phyloP scores from a whole-genome alignment of 2,888 invertebrate species.

The Torymus texanus region DNA sequence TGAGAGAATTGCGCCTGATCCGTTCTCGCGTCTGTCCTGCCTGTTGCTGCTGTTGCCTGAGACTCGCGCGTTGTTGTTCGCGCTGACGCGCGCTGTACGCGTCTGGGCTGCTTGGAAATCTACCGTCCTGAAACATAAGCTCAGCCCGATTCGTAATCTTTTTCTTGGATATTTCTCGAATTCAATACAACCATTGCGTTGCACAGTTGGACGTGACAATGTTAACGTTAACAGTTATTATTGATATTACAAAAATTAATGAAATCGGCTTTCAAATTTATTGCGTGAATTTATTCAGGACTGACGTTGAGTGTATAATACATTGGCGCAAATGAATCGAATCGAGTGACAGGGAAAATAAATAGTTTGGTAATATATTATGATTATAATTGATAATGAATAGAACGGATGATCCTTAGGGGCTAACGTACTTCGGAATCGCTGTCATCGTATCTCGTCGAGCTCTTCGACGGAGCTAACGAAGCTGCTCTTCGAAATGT shows the following conservation, averaged over 20 bases:
- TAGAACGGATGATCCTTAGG: neutral
- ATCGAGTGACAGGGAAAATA: slow-evolving; percentile 8
- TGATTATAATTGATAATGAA: slow-evolving; percentile 22
- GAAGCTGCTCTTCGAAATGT: slow-evolving; percentile 61
- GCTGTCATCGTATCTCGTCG: slow-evolving; percentile 69
- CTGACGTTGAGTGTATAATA: slow-evolving; percentile 41
- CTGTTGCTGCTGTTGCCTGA: slow-evolving; percentile 13
- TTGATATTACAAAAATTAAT: slow-evolving; percentile 5
- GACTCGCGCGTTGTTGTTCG: neutral
- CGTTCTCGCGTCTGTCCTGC: slow-evolving; percentile 9
- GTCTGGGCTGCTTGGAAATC: slow-evolving; percentile 68
- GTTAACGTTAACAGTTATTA: no score
- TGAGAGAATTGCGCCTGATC: slow-evolving; percentile 67
- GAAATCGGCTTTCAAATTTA: slow-evolving; percentile 14
- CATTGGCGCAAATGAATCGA: slow-evolving; percentile 9
- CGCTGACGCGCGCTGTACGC: slow-evolving; percentile 19
- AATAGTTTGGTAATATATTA: slow-evolving; percentile 1
- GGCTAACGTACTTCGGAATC: slow-evolving; percentile 69
- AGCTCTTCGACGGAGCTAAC: slow-evolving; percentile 64
- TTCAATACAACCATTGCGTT: neutral
- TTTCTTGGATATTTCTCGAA: no score
- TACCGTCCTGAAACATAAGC: slow-evolving; percentile 69
- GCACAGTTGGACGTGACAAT: neutral
- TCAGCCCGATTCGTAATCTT: slow-evolving; percentile 59
- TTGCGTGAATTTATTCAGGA: slow-evolving; percentile 48